Evolutionary conservation across 2,888 invertebrate species (phyloP), one percentile per base, ranked within the genome.

Genomic region (Biston betularia): DNA sequence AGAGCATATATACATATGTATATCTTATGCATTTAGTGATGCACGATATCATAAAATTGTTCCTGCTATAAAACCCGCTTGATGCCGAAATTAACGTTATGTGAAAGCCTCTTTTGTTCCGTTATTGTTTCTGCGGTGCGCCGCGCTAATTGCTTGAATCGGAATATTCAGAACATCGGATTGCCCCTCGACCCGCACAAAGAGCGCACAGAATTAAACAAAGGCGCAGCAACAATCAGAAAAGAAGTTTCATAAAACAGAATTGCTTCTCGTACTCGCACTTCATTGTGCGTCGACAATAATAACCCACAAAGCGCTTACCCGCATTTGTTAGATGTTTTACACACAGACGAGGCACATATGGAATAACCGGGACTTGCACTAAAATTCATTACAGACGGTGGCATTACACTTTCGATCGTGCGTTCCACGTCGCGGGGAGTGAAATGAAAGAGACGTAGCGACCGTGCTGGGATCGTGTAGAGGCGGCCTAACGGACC

Each of bases 231-330:
- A 81, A 84, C 81, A 85, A 79, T 79, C 75, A 72, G 76, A 86
- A 86, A 86, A 86, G 84, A 88, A 88, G 82, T 85, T 77, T 83
- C 81, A 85, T 86, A 84, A 85, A 85, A 85, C 80, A 75, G 84
- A 87, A 86, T 85, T 81, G 83, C 82, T 86, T 80, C 83, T 85
- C 83, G 80, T 82, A 85, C 72, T 59, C 84, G 81, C 83, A 85
- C 84, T 88, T 83, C 81, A 85, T 87, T 87, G 86, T 88, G 81
- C 80, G 83, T 86, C 85, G 86, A 88, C 86, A 87, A 89, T 85
- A 89, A 89, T 88, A 89, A 86, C 84, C 85, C 84, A 87, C 87
- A 87, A 88, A 85, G 85, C 86, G 81, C 77, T 79, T 82, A 70
- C 81, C 79, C 82, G 82, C 81, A 81, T 79, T 79, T 78, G 80